Evolutionary conservation across 1,140 invertebrate genomes (phyloP), one percentile per base, ranked within the genome.

Genomic region (Penaeus indicus): DNA sequence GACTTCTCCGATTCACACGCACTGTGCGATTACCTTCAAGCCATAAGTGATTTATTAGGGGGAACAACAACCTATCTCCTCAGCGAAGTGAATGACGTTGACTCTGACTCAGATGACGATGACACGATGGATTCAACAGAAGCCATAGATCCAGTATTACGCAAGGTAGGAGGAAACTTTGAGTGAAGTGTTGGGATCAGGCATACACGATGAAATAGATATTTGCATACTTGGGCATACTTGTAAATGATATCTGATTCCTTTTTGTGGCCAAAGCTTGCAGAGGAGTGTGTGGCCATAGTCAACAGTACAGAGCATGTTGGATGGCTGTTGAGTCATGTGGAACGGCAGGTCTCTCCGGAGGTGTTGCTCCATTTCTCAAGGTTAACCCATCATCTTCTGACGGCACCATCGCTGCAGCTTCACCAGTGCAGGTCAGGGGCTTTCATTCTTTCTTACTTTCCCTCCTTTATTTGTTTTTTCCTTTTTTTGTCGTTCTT

Each of bases 281-380:
- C 86, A 27, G 86, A 88, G 78, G 86, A 88, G 82, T 90, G 90
- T 81, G 83, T 90, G 47, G 81, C 86, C 27, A 77, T 88, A 75
- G 87, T 90, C 38, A 90, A 90, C 84, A 88, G 86, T 63, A 88
- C 90, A 4, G 90, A 90, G 22, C 87, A 90, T 25, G 90, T 90
- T n/a, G 87, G 90, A 22, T 90, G 90, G 90, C 78, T 90, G 18
- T 84, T 90, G 47, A 85, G 85, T 61, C 83, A 90, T 13, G 90
- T 90, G 38, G 90, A 90, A 82, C 79, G 86, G 4, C 84, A 90
- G 18, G 72, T 90, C 38, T 88, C 84, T 83, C 82, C 86, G 2
- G 90, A 90, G 47, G 90, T 90, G 77, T n/a, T 90, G 60, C 67
- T 88, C 3, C 86, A 90, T 18, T 90, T 90, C 84, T 88, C 86